phyloP scores from a whole-genome alignment of 2,113 vertebrate species.

The Felis chaus region DNA sequence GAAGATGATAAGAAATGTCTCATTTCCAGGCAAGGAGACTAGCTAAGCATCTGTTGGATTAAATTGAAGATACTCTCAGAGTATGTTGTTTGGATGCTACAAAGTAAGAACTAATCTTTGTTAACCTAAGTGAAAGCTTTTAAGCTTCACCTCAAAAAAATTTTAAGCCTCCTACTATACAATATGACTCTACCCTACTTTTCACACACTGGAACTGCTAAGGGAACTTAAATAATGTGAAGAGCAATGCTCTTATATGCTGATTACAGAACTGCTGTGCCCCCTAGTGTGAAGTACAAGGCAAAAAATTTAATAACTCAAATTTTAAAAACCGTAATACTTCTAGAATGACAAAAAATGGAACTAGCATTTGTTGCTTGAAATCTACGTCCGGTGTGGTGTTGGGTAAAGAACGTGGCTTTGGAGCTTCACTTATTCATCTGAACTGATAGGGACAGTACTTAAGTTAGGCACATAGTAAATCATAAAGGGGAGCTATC shows the following conservation, averaged over 20 bases:
- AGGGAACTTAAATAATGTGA: not conserved
- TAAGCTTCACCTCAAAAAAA: not conserved
- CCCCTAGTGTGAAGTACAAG: not conserved
- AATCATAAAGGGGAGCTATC: not conserved
- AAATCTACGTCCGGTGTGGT: not conserved
- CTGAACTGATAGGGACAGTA: not conserved
- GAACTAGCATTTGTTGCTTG: not conserved
- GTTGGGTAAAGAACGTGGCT: not conserved
- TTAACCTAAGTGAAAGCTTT: not conserved
- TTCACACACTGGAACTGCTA: not conserved
- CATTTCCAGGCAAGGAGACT: not conserved
- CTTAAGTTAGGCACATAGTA: not conserved
- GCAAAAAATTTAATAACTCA: not conserved
- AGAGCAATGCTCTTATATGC: not conserved
- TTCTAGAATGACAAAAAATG: not conserved
- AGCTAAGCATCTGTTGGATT: not conserved
- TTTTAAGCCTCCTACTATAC: not conserved
- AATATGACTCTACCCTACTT: not conserved
- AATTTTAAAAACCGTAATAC: not conserved
- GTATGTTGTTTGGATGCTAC: not conserved
- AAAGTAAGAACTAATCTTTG: slow-evolving; percentile 33
- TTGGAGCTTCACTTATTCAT: not conserved
- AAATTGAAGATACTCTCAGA: not conserved
- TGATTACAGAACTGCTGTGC: not conserved
- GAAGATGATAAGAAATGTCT: not conserved